Conservation (phyloP, 2,797 vertebrate genomes). For the Pangasius mekongensis region DNA sequence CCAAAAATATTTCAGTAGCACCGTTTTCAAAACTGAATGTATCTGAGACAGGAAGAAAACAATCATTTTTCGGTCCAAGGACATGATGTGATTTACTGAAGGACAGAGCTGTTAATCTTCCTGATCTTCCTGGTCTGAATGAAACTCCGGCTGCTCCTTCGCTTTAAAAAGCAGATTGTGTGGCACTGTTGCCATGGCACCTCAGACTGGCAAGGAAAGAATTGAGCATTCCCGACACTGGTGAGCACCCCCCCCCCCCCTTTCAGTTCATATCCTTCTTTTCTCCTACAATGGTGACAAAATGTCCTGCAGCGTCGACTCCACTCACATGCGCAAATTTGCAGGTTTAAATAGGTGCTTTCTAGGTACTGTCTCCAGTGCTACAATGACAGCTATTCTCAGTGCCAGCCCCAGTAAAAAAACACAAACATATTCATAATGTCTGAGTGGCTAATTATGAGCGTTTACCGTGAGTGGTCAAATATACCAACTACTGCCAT, state of each 20-base stretch:
- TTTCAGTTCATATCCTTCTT: conserved; percentile 21
- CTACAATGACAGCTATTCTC: conserved; percentile 43
- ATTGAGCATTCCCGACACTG: not conserved
- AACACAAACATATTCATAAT: conserved; percentile 59
- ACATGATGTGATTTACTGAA: not conserved
- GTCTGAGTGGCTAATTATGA: conserved; percentile 54
- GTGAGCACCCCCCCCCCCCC: not conserved
- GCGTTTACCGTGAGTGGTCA: conserved; percentile 45
- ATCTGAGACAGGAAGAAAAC: not conserved
- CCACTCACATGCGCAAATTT: not conserved
- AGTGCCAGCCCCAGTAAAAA: conserved; percentile 39
- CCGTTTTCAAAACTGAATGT: not conserved
- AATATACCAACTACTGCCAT: conserved; percentile 60
- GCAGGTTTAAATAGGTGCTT: conserved; percentile 30
- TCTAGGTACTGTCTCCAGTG: conserved; percentile 11
- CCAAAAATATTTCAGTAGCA: not conserved
- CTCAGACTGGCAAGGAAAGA: conserved; percentile 25
- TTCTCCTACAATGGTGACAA: not conserved
- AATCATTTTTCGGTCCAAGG: not conserved
- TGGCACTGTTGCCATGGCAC: conserved; percentile 43
- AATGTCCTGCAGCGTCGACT: not conserved
- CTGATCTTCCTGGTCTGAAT: not conserved
- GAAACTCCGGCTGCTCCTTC: not conserved
- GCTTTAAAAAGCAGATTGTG: conserved; percentile 25
- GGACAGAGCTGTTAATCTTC: conserved; percentile 5